Conservation (phyloP, 2,797 vertebrate species). For the Gymnoscopelus microlampas region DNA sequence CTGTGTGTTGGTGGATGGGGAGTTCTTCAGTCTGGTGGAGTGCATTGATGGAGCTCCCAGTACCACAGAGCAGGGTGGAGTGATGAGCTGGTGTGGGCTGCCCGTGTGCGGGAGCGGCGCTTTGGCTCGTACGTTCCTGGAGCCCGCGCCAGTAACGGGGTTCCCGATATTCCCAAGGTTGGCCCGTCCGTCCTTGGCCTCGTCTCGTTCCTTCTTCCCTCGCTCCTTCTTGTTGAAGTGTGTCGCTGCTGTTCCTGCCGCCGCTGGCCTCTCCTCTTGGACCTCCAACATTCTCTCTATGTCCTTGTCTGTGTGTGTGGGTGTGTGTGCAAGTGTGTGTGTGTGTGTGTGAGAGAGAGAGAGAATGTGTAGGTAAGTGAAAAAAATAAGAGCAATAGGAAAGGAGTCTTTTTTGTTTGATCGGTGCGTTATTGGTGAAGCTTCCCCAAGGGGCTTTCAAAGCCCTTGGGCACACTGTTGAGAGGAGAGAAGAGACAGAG, state of each 20-base stretch:
- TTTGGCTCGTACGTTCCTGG: constrained; percentile 81
- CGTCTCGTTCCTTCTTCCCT: constrained; percentile 93
- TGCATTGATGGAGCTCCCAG: constrained; percentile 99
- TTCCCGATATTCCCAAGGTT: constrained; percentile 79
- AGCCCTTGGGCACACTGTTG: constrained; percentile 94
- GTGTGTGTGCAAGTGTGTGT: constrained; percentile 13
- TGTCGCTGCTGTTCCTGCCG: constrained; percentile 83
- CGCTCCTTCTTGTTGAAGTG: constrained; percentile 93
- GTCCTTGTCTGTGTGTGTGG: constrained; percentile 66
- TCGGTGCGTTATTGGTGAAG: constrained; percentile 84
- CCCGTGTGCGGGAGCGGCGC: constrained; percentile 76
- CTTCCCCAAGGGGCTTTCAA: constrained; percentile 94
- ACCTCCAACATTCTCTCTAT: constrained; percentile 96
- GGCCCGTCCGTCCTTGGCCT: constrained; percentile 84
- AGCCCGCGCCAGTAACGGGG: constrained; percentile 76
- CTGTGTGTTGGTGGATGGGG: constrained; percentile 98
- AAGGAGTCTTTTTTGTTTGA: constrained; percentile 61
- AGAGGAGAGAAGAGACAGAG: constrained; percentile 29
- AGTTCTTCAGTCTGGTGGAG: constrained; percentile 99
- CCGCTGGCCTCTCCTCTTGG: constrained; percentile 91
- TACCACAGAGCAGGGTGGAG: constrained; percentile 88
- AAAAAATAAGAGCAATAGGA: constrained; percentile 69
- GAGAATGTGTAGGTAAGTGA: constrained; percentile 2
- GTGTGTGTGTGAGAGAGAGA: constrained; percentile 24
- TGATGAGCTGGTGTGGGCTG: constrained; percentile 90